Evolutionary conservation across 2,113 vertebrate species (phyloP), one percentile per base, ranked within the genome.

Genomic region (Hippocampus comes): DNA sequence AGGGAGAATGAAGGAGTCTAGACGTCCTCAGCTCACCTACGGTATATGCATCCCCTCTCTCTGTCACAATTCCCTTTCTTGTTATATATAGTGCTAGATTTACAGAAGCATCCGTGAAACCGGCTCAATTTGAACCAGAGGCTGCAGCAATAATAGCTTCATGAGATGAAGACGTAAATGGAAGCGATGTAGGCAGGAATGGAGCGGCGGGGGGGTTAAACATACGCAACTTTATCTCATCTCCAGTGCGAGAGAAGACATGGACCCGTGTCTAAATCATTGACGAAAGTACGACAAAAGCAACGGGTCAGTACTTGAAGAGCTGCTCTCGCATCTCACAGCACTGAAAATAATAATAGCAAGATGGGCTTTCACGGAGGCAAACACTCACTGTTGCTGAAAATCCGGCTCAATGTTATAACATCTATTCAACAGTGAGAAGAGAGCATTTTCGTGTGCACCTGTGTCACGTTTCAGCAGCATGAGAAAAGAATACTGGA

Each of bases 241-340:
- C 73, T 82, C 77, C 77, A 75, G 74, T 85, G 74, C 66, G 79
- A 78, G 74, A 78, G 78, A 83, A 88, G 84, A 86, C 76, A 77
- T 23, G 75, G 81, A 84, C 77, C 73, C 1, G 9, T 38, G 51
- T 81, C 75, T 84, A 82, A 87, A 84, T 84, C 80, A 82, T 68
- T 83, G 73, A 85, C 43, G 73, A 85, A 84, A 78, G 20, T 67
- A 46, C 43, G 25, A 67, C 63, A 59, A 59, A 43, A 64, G 63
- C 41, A 43, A 17, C 38, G 34, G 38, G 61, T 64, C 38, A n/a
- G n/a, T 59, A 74, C 73, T 79, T 68, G 71, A 81, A 75, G 72
- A 65, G 49, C 76, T 66, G 56, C 72, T 57, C 64, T 46, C 27
- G 9, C 34, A 55, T 73, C 75, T 21, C 20, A n/a, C 12, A 49